Evolutionary conservation across 1,140 invertebrate genomes (phyloP), one percentile per base, ranked within the genome.

Genomic region (Scaptodrosophila lebanonensis): DNA sequence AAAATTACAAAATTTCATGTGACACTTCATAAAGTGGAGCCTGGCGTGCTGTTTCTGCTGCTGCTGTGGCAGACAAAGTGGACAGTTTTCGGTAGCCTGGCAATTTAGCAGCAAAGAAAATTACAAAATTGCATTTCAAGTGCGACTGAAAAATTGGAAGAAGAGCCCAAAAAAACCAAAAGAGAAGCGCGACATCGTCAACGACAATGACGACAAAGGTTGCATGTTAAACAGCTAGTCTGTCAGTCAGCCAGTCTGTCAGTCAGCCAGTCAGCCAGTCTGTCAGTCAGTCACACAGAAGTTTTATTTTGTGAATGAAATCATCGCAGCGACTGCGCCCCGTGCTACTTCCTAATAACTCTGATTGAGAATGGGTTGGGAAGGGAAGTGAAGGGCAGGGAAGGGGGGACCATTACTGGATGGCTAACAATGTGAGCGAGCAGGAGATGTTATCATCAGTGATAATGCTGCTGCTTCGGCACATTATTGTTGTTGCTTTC

Each of bases 1-100:
- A 79, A 79, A 82, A 79, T 79, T 82, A 79, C 73, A 62, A 72
- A 79, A 79, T 79, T 73, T 82, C 75, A 66, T 63, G 75, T 79
- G 73, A 79, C 73, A 79, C 75, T 82, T 75, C 39, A 58, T 52
- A 60, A 40, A 47, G 18, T 7, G 16, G 7, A n/a, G 17, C 22
- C 22, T 25, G n/a, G n/a, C n/a, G n/a, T n/a, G n/a, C n/a, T n/a
- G n/a, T n/a, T n/a, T n/a, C n/a, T n/a, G 22, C 22, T 8, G 8
- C 22, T 25, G 22, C 22, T 4, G 22, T 4, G 49, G 20, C 22
- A 64, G 18, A n/a, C 11, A 43, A 27, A 13, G 9, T 12, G 25
- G 3, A n/a, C 3, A 18, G 13, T 8, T 17, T 8, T n/a, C 13
- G 8, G 50, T 27, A 17, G 38, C 30, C n/a, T 40, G 27, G 51